Evolutionary conservation across 2,888 invertebrate species (phyloP), one percentile per base, ranked within the genome.

Genomic region (Perdita meconis): DNA sequence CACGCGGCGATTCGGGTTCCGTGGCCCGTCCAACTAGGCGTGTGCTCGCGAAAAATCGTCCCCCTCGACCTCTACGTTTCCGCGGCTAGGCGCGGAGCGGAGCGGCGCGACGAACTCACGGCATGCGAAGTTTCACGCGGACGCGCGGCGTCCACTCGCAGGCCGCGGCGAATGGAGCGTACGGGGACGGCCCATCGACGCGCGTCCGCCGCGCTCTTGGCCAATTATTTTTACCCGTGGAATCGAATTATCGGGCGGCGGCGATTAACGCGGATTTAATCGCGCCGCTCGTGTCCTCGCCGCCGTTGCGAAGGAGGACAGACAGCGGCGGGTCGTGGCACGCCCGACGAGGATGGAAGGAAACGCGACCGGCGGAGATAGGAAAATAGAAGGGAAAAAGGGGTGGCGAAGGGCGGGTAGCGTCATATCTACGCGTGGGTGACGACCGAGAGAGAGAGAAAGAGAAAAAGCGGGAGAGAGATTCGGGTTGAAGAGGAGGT

Each of bases 201-300:
- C 69, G 55, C 60, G 71, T 44, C 47, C 56, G 56, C 60, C 74
- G 70, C 56, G 78, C 75, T 63, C 79, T 76, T 67, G 76, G 74
- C 84, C 87, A 87, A 89, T 89, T 88, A 89, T 87, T 88, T 88
- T 87, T 83, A 84, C 85, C 81, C 83, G 83, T 81, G 81, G 78
- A 86, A 87, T 87, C 85, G 85, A 87, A 84, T 83, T 82, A 83
- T 84, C 88, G 76, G 84, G 69, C 83, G 24, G 77, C 70, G 82
- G 53, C 89, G 89, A 90, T 91, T 90, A 91, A 89, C 86, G 84
- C 83, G 88, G 88, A 90, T 90, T 89, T 89, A 87, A 90, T 90
- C 87, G 88, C 86, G 70, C 81, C 89, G 82, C 63, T 70, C 71
- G 66, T 66, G 72, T 69, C 60, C 71, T 61, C 65, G 57, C 68